Percentiles rank a stretch among this genome's conserved stretches.
Conservation (phyloP, 1,140 invertebrate species). For the Hyposmocoma kahamanoa region DNA sequence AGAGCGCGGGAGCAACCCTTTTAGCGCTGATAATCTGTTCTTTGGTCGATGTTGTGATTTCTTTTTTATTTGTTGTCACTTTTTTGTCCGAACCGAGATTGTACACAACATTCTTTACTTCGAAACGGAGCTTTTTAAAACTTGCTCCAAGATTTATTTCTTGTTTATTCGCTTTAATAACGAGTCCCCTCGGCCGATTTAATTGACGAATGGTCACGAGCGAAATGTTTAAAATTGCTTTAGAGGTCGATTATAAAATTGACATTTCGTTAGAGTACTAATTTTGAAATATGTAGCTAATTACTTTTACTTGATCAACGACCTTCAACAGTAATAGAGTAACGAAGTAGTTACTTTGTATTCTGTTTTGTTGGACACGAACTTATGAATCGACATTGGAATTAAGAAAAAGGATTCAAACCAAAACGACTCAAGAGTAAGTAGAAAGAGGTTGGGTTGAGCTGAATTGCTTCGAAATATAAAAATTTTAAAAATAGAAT, state of each 20-base stretch:
- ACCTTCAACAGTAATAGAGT: no score
- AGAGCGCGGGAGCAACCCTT: constrained; percentile 71
- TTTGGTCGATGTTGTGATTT: constrained; percentile 60
- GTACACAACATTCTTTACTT: constrained; percentile 73
- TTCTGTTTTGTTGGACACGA: no score
- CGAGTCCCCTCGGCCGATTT: constrained; percentile 53
- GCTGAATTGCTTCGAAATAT: constrained; percentile 63
- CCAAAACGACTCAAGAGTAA: constrained; percentile 6
- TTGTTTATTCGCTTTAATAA: constrained; percentile 66
- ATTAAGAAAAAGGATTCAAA: constrained; percentile 10
- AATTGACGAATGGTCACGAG: constrained; percentile 69
- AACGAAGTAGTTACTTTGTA: no score
- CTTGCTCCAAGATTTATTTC: constrained; percentile 57
- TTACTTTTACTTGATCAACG: not conserved
- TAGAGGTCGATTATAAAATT: constrained; percentile 41
- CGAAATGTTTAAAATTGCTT: constrained; percentile 43
- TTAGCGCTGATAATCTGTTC: constrained; percentile 74
- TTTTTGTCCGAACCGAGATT: constrained; percentile 70
- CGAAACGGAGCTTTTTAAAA: constrained; percentile 71
- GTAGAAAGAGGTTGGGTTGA: constrained; percentile 40
- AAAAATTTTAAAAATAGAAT: constrained; percentile 71
- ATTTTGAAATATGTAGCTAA: not conserved
- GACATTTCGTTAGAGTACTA: constrained; percentile 19
- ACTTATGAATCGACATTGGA: constrained; percentile 9
- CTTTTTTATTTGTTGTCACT: constrained; percentile 70